phyloP scores from a whole-genome alignment of 2,113 vertebrate genomes.

The Cygnus atratus region DNA sequence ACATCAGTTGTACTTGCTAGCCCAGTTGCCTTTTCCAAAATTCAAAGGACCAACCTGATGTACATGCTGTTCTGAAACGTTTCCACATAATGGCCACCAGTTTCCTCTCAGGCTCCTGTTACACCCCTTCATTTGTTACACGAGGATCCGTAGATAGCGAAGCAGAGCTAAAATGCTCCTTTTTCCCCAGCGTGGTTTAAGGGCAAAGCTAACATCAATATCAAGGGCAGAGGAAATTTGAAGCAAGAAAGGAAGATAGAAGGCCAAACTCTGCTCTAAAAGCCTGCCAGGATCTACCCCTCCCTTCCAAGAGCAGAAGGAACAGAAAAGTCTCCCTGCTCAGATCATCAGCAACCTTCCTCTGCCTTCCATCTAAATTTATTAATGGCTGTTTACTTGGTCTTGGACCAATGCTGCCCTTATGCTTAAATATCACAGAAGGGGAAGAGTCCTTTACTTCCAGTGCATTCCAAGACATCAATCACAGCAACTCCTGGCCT shows the following conservation, averaged over 20 bases:
- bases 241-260: not conserved
- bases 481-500: not conserved
- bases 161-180: not conserved
- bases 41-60: not conserved
- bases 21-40: not conserved
- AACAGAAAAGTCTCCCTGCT: conserved; percentile 17
- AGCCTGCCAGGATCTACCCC: not conserved
- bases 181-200: not conserved
- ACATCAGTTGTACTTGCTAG: not conserved
- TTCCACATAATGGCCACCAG: not conserved
- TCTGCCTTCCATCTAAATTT: conserved; percentile 39
- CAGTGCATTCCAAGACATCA: conserved; percentile 1
- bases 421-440: not conserved
- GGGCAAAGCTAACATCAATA: not conserved
- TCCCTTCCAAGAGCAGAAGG: not conserved
- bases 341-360: not conserved
- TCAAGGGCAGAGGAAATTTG: not conserved
- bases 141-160: fast-evolving
- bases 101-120: not conserved
- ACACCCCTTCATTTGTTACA: fast-evolving
- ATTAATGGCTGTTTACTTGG: conserved; percentile 55
- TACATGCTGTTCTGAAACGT: not conserved
- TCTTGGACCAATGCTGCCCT: conserved; percentile 17
- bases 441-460: not conserved
- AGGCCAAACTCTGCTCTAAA: not conserved